Percentiles rank a stretch among this genome's conserved stretches.
phyloP scores from a whole-genome alignment of 2,113 vertebrate species.

The Thunnus thynnus region DNA sequence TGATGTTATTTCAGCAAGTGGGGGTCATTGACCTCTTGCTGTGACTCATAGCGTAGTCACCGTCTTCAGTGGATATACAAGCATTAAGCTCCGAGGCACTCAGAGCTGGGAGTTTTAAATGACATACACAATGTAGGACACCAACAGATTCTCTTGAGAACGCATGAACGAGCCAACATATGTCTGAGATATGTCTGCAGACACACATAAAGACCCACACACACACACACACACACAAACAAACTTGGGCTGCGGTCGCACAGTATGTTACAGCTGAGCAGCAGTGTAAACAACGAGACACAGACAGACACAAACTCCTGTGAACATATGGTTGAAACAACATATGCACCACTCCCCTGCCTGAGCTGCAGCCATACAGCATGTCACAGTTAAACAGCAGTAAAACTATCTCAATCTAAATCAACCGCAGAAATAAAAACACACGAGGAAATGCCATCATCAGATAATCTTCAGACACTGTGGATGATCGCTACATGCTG shows the following conservation, averaged over 20 bases:
- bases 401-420: conserved; percentile 20
- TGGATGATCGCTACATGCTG: not conserved
- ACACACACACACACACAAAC: conserved; percentile 16
- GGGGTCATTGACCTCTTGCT: conserved; percentile 51
- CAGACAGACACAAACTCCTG: conserved; percentile 15
- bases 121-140: conserved; percentile 31
- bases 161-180: not conserved
- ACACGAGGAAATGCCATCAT: not conserved
- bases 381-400: conserved; percentile 24
- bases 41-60: conserved; percentile 33
- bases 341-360: not conserved
- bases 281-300: conserved; percentile 50
- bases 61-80: conserved; percentile 50
- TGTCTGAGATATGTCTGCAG: not conserved
- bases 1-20: conserved; percentile 75
- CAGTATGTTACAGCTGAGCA: conserved; percentile 47
- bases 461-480: not conserved
- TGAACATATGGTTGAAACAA: conserved; percentile 31
- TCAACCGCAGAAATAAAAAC: conserved; percentile 8
- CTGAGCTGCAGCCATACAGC: conserved; percentile 9
- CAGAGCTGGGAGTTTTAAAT: conserved; percentile 28
- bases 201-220: not conserved
- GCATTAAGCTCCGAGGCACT: conserved; percentile 23
- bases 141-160: not conserved
- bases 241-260: conserved; percentile 11